These are phyloP conservation scores for Tinamus guttatus DNA, from an alignment of 2,113 vertebrate species.

Conservation along the genomic window DNA sequence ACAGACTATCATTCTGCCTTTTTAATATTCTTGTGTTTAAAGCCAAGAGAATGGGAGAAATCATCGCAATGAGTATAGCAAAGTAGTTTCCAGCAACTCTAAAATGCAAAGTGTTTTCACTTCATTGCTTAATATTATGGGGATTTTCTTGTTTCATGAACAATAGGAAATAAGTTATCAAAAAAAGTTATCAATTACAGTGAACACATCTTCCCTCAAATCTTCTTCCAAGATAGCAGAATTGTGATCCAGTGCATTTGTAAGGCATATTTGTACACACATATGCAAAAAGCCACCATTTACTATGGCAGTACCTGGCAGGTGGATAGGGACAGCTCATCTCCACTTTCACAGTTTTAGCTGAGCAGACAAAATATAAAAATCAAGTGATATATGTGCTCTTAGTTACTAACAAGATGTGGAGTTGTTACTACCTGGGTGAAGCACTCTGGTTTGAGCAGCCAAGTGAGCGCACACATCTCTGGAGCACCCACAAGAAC, in stretches of 20 bases:
- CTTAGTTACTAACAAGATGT: background rate
- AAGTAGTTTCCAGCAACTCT: background rate
- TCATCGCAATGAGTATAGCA: background rate
- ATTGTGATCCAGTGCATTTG: background rate
- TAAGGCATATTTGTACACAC: accelerated
- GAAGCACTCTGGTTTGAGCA: background rate
- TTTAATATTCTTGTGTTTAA: conserved; percentile 24
- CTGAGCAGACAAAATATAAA: background rate
- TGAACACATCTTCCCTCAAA: background rate
- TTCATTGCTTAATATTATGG: background rate
- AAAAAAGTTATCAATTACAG: background rate
- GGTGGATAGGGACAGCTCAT: background rate
- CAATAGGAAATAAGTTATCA: background rate
- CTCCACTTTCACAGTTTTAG: background rate
- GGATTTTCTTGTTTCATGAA: background rate
- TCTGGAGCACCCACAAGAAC: background rate
- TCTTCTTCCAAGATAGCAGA: background rate
- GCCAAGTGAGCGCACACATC: background rate
- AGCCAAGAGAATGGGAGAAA: background rate
- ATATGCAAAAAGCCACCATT: background rate
- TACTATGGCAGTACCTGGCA: background rate
- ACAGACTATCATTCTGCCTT: background rate
- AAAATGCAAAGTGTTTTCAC: background rate
- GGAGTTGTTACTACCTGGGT: background rate
- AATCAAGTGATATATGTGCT: background rate